Evolutionary conservation across 2,113 vertebrate genomes (phyloP).

Genomic region (Otolemur garnettii): DNA sequence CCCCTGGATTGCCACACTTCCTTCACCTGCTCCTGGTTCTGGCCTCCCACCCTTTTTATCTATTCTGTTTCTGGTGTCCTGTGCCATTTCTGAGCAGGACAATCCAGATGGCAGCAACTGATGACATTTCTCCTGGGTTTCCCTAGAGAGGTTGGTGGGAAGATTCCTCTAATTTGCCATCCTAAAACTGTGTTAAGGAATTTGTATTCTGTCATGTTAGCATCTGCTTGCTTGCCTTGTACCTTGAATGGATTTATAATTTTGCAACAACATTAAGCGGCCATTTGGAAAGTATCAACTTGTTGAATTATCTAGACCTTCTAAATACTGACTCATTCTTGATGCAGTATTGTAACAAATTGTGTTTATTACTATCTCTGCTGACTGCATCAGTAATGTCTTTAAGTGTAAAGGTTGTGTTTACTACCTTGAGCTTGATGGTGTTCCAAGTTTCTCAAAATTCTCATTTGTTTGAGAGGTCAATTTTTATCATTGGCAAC

Average conservation of each 20-base stretch:
- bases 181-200: neutral
- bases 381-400: neutral
- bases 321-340: neutral
- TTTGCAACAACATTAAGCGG: neutral
- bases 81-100: too few relatives aligned
- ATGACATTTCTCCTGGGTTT: too few relatives aligned
- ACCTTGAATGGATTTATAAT: neutral
- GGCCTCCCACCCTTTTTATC: too few relatives aligned
- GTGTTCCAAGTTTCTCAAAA: neutral
- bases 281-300: constrained; percentile 1
- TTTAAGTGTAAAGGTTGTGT: neutral
- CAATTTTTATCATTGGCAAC: neutral
- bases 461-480: neutral
- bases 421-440: too few relatives aligned
- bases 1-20: too few relatives aligned
- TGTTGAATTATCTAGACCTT: neutral
- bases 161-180: too few relatives aligned
- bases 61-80: too few relatives aligned
- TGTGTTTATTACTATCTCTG: neutral
- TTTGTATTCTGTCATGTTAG: neutral
- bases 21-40: too few relatives aligned
- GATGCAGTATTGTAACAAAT: neutral
- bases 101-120: too few relatives aligned
- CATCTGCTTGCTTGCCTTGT: neutral
- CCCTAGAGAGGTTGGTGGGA: too few relatives aligned